phyloP scores from a whole-genome alignment of 2,113 vertebrate species.

The western clawed frog (Xenopus tropicalis) region DNA sequence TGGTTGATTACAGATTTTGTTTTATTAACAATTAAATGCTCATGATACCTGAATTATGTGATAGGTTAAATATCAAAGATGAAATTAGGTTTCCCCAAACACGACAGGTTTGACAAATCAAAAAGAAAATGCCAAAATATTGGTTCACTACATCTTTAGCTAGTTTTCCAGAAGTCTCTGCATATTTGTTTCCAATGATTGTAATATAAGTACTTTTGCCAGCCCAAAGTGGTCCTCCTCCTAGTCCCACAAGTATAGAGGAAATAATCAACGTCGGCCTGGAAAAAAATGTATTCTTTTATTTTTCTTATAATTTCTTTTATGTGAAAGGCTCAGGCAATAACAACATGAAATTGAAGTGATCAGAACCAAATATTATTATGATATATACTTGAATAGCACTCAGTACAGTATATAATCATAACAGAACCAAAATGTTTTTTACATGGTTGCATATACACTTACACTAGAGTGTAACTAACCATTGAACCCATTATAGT shows the following conservation, averaged over 20 bases:
- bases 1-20: neutral
- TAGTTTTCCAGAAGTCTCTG: conserved; percentile 18
- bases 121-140: conserved; percentile 45
- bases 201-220: conserved; percentile 45
- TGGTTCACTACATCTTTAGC: conserved; percentile 40
- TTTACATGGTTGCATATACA: too few species aligned
- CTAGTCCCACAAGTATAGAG: conserved; percentile 41
- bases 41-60: conserved; percentile 30
- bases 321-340: too few species aligned
- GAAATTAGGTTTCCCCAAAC: conserved; percentile 46
- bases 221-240: conserved; percentile 46
- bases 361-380: too few species aligned
- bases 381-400: too few species aligned
- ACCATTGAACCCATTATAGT: too few species aligned
- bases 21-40: neutral
- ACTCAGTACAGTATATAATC: too few species aligned
- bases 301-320: neutral
- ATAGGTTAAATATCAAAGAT: conserved; percentile 38
- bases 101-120: conserved; percentile 43
- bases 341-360: too few species aligned
- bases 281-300: neutral
- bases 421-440: too few species aligned
- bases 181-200: conserved; percentile 27
- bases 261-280: conserved; percentile 45
- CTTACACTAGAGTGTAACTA: too few species aligned